Base-by-base conservation (phyloP, 2,888 invertebrate species). In the Eupithecia subumbrata region DNA sequence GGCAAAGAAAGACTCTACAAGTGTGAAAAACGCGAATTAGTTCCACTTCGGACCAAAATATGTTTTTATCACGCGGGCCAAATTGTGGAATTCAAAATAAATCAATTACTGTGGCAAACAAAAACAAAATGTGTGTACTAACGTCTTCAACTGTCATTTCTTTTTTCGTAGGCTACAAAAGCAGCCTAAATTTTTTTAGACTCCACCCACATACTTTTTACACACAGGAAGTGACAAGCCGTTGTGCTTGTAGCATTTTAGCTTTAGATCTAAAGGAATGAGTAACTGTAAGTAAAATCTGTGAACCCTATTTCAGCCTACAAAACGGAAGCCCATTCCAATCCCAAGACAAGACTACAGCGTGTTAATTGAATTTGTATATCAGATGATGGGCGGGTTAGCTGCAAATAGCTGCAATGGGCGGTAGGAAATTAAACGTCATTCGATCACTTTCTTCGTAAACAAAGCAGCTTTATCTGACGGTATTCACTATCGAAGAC, bases 361-460 rank as follows among this genome's bases (percentile, higher is more conserved):
- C 82, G 82, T 86, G 86, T 87, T 90, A 90, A 91, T 91, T 90
- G 87, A 91, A 91, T 90, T 84, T 84, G 84, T 83, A 87, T 87
- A 90, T 91, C 90, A 87, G 91, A 91, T 90, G 85, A 85, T 83
- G 84, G 78, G 84, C 85, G 86, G 86, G 83, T 85, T n/a, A 60
- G 52, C 60, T 22, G 60, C 60, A 60, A 11, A 60, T 84, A 81
- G 71, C 56, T 43, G 43, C 83, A 84, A 79, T 81, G 70, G 68
- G 16, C 73, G 34, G 84, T 83, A 93, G 95, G 94, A 94, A 94
- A 94, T 94, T 94, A 94, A 93, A 94, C 91, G 93, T 94, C 92
- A 91, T 90, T 90, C 90, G 88, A 86, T 83, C 89, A 92, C 89
- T 90, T 93, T 92, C 94, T 92, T 92, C 86, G 69, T 69, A 73